Evolutionary conservation across 2,888 invertebrate genomes (phyloP), one percentile per base, ranked within the genome.

Genomic region (Drosophila algonquin): DNA sequence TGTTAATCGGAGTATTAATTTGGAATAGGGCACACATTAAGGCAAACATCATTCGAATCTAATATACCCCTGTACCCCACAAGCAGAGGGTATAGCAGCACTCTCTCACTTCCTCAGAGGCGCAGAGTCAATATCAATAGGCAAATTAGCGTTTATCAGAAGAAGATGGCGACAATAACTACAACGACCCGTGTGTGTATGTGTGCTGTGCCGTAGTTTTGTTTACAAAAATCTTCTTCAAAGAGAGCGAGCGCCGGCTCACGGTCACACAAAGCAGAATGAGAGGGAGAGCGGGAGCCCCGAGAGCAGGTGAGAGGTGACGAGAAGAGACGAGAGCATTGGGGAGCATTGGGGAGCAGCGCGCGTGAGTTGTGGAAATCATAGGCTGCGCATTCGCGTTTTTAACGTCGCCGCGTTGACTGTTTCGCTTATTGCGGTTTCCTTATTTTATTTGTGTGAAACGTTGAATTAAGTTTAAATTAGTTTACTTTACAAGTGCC

Each of bases 341-440:
- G 46, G 62, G 40, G 35, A 52, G 57, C 35, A 14, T 27, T 47
- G 47, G 62, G 40, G 35, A 27, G 52, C 27, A 40, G 52, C 52
- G 35, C 21, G 14, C 55, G 59, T 24, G 56, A 59, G 63, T 32
- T 44, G 67, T 75, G 62, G 72, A 77, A 81, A 80, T 76, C 81
- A 80, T 81, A 83, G 82, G 80, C 81, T 65, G 72, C 73, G 76
- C 80, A 81, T 74, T 83, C 75, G 81, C 55, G 69, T 60, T 83
- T 83, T 83, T 84, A 83, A 77, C 82, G 82, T 79, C 82, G 81
- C 73, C 76, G 75, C 84, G 81, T 80, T 77, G 82, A 80, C 84
- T 78, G 78, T 81, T 83, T 81, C 47, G 71, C 63, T 63, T 74
- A 61, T 77, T 82, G 82, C 79, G 77, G 79, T 80, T 71, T 64